Base-by-base conservation (phyloP, 2,888 invertebrate species). In the Electrophaes corylata region DNA sequence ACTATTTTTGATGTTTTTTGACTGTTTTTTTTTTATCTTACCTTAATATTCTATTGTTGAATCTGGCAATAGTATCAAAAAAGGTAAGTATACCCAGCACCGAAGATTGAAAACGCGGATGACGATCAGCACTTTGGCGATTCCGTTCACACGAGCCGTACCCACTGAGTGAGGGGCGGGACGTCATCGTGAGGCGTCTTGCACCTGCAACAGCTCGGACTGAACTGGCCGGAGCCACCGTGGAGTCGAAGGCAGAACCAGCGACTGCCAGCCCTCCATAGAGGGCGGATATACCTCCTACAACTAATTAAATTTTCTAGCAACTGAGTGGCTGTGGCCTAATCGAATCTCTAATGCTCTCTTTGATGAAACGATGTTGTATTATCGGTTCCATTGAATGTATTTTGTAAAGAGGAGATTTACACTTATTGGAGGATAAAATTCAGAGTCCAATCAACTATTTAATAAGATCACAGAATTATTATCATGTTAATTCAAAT, bases 181-280 rank as follows among this genome's bases (percentile, higher is more conserved):
- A 16, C 35, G 35, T 47, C 45, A 56, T 39, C 16, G 19, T 2
- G 4, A 8, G 26, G 37, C 57, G 57, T 46, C 41, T 14, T 57
- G 57, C 57, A 51, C 20, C 14, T 51, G 57, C 47, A 54, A 35
- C 26, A 20, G 35, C 47, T 35, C 29, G 37, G 4, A 37, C 41
- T 3, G 8, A 29, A 57, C 57, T 57, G 44, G 26, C 37, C 33
- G 4, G 40, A 16, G 16, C 11, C 16, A 8, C 26, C 3, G 26
- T 1, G 23, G 10, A 20, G 12, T 4, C 29, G 26, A 6, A 31
- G 19, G 6, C 37, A 8, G 6, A 10, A 19, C 29, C n/a, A 29
- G 14, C 11, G 26, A 6, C 26, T 6, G 26, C 26, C 26, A 11
- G 23, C 47, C 47, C 14, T 26, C 1, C 4, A 14, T 26, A n/a